A percentile compares a stretch with the other conserved stretches of the same genome.
Conservation (phyloP, 2,888 invertebrate species). For the Tetragonula carbonaria region DNA sequence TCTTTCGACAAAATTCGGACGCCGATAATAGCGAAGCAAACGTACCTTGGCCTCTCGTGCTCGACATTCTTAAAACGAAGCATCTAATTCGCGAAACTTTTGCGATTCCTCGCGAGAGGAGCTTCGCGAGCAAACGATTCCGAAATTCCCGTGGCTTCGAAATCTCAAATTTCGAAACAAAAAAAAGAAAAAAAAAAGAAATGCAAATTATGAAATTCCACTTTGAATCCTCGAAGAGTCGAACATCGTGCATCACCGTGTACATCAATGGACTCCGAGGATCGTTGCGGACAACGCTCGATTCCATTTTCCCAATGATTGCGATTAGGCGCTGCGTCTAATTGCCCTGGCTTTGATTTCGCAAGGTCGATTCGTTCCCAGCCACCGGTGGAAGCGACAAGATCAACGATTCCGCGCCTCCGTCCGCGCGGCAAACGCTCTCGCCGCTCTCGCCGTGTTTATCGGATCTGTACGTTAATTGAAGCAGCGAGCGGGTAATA, state of each 20-base stretch:
- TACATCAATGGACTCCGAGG: no score
- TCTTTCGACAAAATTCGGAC: conserved; percentile 42
- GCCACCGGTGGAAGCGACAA: conserved; percentile 48
- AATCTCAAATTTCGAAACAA: neutral
- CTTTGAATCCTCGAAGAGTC: neutral
- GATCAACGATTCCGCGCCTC: conserved; percentile 50
- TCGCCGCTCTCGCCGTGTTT: conserved; percentile 35
- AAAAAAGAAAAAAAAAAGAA: no score
- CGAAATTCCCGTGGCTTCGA: neutral
- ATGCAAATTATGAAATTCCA: rapidly evolving
- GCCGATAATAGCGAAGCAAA: conserved; percentile 2
- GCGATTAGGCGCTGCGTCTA: conserved; percentile 24
- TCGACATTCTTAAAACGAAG: no score
- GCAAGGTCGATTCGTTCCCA: conserved; percentile 55
- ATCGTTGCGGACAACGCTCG: no score
- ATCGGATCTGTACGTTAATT: conserved; percentile 61
- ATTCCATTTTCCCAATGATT: neutral
- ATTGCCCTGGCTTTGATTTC: conserved; percentile 46
- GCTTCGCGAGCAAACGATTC: neutral
- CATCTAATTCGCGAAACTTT: neutral
- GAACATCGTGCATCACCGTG: neutral
- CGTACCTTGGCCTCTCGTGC: no score
- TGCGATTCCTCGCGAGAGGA: neutral
- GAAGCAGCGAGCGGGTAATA: conserved; percentile 55
- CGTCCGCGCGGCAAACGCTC: conserved; percentile 18